Conservation (phyloP, 2,888 invertebrate species). For the Ennomos quercinarius region DNA sequence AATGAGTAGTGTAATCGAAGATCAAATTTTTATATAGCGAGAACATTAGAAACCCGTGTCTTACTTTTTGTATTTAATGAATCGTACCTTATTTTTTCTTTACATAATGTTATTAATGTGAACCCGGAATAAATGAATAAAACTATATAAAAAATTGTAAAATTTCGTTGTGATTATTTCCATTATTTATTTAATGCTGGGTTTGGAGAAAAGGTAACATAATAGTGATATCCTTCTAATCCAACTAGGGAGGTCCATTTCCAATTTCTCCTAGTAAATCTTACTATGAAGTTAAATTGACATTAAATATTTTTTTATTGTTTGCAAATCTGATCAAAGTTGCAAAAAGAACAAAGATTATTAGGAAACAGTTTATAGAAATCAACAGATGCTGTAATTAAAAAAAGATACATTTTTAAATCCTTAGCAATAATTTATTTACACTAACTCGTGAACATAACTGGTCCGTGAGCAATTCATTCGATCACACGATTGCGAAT, state of each 20-base stretch:
- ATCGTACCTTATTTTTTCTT: conserved; percentile 73
- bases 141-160: conserved; percentile 64
- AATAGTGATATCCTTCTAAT: too few relatives aligned
- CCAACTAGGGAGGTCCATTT: too few relatives aligned
- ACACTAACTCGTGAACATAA: conserved; percentile 1
- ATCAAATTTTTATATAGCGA: conserved; percentile 54
- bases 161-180: conserved; percentile 46
- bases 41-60: conserved; percentile 56
- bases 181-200: background rate
- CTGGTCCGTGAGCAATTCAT: conserved; percentile 1
- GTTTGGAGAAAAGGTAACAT: too few relatives aligned
- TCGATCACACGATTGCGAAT: conserved; percentile 92
- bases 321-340: too few relatives aligned
- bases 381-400: too few relatives aligned
- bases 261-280: too few relatives aligned
- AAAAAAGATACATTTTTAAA: background rate
- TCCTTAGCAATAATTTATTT: conserved; percentile 12
- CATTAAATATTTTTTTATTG: too few relatives aligned
- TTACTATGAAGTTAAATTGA: too few relatives aligned
- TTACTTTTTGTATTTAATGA: conserved; percentile 69
- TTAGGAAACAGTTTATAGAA: too few relatives aligned
- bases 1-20: conserved; percentile 61
- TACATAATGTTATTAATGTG: conserved; percentile 77
- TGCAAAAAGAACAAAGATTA: too few relatives aligned
- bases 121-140: conserved; percentile 73